Percentiles rank a stretch among this genome's conserved stretches.
These are phyloP conservation scores for Petrolisthes cinctipes DNA, from an alignment of 2,888 invertebrate species.

Conservation along the genomic window DNA sequence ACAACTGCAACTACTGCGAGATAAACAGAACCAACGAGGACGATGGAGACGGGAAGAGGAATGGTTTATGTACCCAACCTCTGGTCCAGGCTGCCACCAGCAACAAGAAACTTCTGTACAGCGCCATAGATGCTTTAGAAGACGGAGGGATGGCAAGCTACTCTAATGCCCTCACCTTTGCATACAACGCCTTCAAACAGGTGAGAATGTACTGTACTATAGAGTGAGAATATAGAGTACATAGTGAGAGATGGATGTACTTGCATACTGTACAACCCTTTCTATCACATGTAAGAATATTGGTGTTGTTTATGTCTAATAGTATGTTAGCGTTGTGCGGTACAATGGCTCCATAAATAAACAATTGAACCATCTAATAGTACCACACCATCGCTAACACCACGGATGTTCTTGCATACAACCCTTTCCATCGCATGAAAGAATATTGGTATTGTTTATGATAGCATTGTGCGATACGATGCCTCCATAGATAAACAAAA, in stretches of 20 bases:
- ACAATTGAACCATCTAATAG: too few relatives aligned
- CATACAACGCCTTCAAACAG: slow-evolving; percentile 71
- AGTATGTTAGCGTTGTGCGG: background rate
- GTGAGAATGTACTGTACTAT: slow-evolving; percentile 67
- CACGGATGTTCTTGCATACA: too few relatives aligned
- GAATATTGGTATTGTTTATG: background rate
- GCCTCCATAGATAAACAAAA: too few relatives aligned
- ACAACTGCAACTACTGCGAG: slow-evolving; percentile 59
- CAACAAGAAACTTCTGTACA: slow-evolving; percentile 70
- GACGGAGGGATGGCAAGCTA: slow-evolving; percentile 71
- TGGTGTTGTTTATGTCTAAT: background rate
- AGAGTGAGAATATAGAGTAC: background rate
- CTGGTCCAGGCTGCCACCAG: slow-evolving; percentile 72
- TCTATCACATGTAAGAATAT: too few relatives aligned
- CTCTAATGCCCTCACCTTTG: slow-evolving; percentile 70
- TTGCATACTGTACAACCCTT: background rate
- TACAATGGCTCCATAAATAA: too few relatives aligned
- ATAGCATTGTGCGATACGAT: too few relatives aligned
- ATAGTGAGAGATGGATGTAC: background rate
- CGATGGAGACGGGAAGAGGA: slow-evolving; percentile 58
- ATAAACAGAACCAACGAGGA: slow-evolving; percentile 38
- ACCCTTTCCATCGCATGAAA: too few relatives aligned
- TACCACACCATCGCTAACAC: too few relatives aligned
- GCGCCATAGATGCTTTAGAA: slow-evolving; percentile 69
- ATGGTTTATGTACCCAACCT: slow-evolving; percentile 68